Conservation (phyloP, 2,797 vertebrate species). For the Channallabes apus region DNA sequence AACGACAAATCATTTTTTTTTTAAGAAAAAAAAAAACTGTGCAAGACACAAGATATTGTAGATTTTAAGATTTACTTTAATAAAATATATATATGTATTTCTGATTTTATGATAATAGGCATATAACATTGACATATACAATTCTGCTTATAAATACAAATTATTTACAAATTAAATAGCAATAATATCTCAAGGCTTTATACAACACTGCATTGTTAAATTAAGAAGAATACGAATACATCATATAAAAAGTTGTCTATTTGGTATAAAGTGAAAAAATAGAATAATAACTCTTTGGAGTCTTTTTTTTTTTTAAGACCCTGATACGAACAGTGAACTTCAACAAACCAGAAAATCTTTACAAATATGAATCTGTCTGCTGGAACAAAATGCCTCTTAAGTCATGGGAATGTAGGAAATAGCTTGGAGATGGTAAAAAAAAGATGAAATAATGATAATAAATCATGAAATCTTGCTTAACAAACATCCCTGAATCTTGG, state of each 20-base stretch:
- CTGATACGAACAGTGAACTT: constrained; percentile 11
- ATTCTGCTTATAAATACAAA: constrained; percentile 80
- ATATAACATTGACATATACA: constrained; percentile 74
- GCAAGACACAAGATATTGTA: constrained; percentile 21
- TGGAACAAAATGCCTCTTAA: constrained; percentile 32
- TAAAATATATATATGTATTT: constrained; percentile 73
- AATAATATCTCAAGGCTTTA: constrained; percentile 64
- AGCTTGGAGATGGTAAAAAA: constrained; percentile 39
- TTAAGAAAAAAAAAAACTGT: neutral
- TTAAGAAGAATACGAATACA: constrained; percentile 64
- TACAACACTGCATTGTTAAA: constrained; percentile 79
- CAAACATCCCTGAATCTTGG: constrained; percentile 37
- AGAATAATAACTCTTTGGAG: constrained; percentile 29
- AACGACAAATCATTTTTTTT: neutral
- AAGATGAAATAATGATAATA: constrained; percentile 6
- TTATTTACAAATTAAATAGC: constrained; percentile 81
- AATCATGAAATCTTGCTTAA: constrained; percentile 33
- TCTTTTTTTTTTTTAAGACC: constrained; percentile 24
- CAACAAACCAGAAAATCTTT: constrained; percentile 41
- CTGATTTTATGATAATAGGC: constrained; percentile 64
- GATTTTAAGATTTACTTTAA: constrained; percentile 74
- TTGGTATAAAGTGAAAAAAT: constrained; percentile 67
- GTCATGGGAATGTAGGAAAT: constrained; percentile 53
- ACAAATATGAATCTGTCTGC: constrained; percentile 33
- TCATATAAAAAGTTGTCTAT: constrained; percentile 63